phyloP scores from a whole-genome alignment of 1,140 invertebrate species.

The Drosophila grimshawi region DNA sequence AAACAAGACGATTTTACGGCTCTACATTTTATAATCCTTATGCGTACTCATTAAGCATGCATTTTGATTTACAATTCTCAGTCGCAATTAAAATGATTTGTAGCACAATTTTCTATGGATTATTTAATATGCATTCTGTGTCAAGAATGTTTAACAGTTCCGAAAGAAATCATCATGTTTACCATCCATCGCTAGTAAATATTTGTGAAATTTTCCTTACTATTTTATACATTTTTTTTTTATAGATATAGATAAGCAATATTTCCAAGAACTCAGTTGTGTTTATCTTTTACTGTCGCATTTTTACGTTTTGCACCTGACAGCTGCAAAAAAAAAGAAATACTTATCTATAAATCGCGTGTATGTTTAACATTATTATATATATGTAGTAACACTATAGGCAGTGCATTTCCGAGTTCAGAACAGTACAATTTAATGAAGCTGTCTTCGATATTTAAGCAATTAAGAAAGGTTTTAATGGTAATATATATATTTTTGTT shows the following conservation, averaged over 20 bases:
- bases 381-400: not conserved
- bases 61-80: conserved; percentile 1
- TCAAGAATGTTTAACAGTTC: too few relatives aligned
- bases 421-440: not conserved
- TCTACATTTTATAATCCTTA: not conserved
- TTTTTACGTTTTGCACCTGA: conserved; percentile 18
- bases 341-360: conserved; percentile 16
- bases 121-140: too few relatives aligned
- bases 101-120: too few relatives aligned
- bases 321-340: conserved; percentile 19
- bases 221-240: too few relatives aligned
- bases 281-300: conserved; percentile 14
- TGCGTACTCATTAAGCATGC: not conserved
- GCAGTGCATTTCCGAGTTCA: not conserved
- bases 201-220: too few relatives aligned
- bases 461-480: not conserved
- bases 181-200: too few relatives aligned
- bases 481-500: too few relatives aligned
- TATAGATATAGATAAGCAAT: conserved; percentile 1
- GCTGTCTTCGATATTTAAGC: not conserved
- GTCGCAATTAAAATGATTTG: not conserved
- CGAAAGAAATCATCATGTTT: too few relatives aligned
- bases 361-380: not conserved
- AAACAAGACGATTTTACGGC: not conserved
- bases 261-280: conserved; percentile 12